Percentiles rank a stretch among this genome's conserved stretches.
Evolutionary conservation across 2,888 invertebrate genomes (phyloP).

Genomic region (Macrosoma leucophasiata): DNA sequence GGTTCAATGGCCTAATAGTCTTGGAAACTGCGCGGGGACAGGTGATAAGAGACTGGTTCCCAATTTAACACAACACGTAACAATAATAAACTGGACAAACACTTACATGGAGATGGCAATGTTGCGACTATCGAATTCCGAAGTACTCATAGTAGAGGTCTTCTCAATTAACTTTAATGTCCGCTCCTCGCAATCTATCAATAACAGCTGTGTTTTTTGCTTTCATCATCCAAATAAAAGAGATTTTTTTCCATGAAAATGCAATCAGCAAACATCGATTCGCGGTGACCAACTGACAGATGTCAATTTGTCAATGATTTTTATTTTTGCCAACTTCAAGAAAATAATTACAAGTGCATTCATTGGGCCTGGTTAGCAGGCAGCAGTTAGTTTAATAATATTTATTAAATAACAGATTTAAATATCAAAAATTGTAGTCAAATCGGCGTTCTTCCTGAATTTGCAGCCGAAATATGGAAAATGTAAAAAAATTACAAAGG

Average conservation of each 20-base stretch:
- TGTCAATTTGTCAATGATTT: constrained; percentile 14
- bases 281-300: constrained; percentile 30
- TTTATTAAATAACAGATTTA: no score
- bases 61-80: constrained; percentile 34
- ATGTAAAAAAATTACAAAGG: no score
- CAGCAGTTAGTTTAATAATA: no score
- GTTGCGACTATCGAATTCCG: constrained; percentile 67
- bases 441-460: no score
- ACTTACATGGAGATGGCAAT: constrained; percentile 69
- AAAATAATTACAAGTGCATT: not conserved
- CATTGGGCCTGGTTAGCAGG: no score
- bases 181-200: constrained; percentile 44
- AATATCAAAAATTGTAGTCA: no score
- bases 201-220: constrained; percentile 52
- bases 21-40: no score
- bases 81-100: constrained; percentile 25
- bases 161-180: constrained; percentile 42
- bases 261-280: constrained; percentile 42
- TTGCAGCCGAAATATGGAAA: no score
- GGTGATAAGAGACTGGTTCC: no score
- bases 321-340: constrained; percentile 21
- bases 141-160: constrained; percentile 56
- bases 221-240: constrained; percentile 63
- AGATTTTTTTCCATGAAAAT: constrained; percentile 52
- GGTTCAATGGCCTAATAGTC: no score